Percentiles rank a stretch among this genome's conserved stretches.
These are phyloP conservation scores for Acanthochromis polyacanthus DNA, from an alignment of 2,113 vertebrate species.

Conservation along the genomic window DNA sequence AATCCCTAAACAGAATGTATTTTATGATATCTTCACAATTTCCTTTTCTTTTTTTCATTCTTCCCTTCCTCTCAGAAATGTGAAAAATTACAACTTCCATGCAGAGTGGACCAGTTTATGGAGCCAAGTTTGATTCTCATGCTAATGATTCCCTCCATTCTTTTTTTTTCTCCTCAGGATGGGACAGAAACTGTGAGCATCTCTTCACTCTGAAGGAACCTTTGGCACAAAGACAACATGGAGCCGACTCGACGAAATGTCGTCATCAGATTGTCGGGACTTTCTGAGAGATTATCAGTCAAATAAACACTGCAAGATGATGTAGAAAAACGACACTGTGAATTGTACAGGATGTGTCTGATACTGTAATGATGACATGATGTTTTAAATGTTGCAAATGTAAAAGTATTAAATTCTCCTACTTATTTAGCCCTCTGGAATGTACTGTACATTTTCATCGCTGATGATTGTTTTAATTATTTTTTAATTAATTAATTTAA, in stretches of 20 bases:
- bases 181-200: slow-evolving; percentile 21
- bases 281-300: neutral
- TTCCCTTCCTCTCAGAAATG: slow-evolving; percentile 21
- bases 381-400: slow-evolving; percentile 17
- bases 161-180: slow-evolving; percentile 58
- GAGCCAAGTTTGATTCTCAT: slow-evolving; percentile 50
- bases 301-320: neutral
- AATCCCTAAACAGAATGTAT: neutral
- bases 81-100: neutral
- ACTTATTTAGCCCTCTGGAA: neutral
- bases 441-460: neutral
- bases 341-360: neutral
- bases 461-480: neutral
- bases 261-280: slow-evolving; percentile 3
- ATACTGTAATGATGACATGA: neutral
- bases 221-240: neutral
- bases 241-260: slow-evolving; percentile 19
- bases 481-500: neutral
- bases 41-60: slow-evolving; percentile 18
- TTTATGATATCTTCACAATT: neutral
- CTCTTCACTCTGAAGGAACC: slow-evolving; percentile 28
- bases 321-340: neutral
- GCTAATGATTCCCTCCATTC: slow-evolving; percentile 51
- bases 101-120: slow-evolving; percentile 22
- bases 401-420: neutral